Percentiles rank a stretch among this genome's conserved stretches.
Evolutionary conservation across 2,797 vertebrate species (phyloP).

Genomic region (Cryptoblepharus egeriae): DNA sequence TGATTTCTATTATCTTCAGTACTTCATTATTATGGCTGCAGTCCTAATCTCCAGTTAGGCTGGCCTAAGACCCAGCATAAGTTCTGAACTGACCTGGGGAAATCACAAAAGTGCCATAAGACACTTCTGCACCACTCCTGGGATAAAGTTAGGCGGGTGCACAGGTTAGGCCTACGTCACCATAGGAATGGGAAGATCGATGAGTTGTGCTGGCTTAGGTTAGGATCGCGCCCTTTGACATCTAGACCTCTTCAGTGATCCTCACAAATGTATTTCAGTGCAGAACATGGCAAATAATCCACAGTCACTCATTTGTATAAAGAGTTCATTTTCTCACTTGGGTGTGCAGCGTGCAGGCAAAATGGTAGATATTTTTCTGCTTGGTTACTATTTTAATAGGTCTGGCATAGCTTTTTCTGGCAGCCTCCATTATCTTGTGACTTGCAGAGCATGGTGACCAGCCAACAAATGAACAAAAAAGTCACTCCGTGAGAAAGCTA

Average conservation of each 20-base stretch:
- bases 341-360: not conserved
- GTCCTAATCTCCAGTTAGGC: no score
- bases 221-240: no score
- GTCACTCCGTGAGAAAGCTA: not conserved
- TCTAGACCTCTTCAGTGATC: not conserved
- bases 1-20: constrained; percentile 3
- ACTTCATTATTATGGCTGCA: constrained; percentile 12
- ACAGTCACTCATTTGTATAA: not conserved
- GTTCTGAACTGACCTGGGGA: no score
- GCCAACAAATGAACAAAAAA: not conserved
- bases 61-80: no score
- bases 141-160: no score
- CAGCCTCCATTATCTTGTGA: not conserved
- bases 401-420: not conserved
- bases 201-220: no score
- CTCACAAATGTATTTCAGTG: not conserved
- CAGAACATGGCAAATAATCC: not conserved
- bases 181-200: no score
- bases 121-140: no score
- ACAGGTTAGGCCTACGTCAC: no score
- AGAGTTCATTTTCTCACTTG: not conserved
- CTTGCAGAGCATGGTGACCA: not conserved
- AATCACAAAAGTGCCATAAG: no score
- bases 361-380: not conserved
- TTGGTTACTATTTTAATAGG: not conserved